Conservation (phyloP, 2,113 vertebrate genomes). For the Carassius auratus region DNA sequence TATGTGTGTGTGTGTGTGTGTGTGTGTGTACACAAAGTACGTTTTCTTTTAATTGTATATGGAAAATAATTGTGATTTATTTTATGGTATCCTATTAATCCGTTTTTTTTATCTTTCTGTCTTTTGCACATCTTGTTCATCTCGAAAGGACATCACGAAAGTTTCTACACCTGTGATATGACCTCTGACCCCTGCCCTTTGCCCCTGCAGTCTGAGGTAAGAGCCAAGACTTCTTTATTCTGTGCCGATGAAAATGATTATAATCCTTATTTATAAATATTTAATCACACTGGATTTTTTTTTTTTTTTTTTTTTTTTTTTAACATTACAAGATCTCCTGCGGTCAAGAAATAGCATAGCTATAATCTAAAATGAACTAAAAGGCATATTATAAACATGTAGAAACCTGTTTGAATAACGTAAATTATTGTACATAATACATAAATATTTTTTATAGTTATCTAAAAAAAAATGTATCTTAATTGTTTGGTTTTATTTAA, state of each 20-base stretch:
- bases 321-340: neutral
- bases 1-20: too few species aligned
- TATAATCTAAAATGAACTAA: neutral
- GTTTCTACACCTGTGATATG: conserved; percentile 83
- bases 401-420: neutral
- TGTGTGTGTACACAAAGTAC: too few species aligned
- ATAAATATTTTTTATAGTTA: neutral
- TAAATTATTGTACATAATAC: neutral
- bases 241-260: neutral
- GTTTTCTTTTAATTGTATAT: neutral
- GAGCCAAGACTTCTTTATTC: conserved; percentile 24
- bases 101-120: conserved; percentile 40
- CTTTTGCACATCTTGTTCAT: conserved; percentile 56
- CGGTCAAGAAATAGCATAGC: neutral
- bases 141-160: conserved; percentile 79
- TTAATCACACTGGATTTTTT: neutral
- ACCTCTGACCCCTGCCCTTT: conserved; percentile 62
- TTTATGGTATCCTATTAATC: neutral
- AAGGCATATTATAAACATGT: neutral
- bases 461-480: too few species aligned
- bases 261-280: neutral
- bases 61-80: neutral
- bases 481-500: too few species aligned
- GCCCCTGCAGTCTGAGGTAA: conserved; percentile 75
- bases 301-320: neutral